Evolutionary conservation across 2,888 invertebrate genomes (phyloP), one percentile per base, ranked within the genome.

Genomic region (Idaea straminata): DNA sequence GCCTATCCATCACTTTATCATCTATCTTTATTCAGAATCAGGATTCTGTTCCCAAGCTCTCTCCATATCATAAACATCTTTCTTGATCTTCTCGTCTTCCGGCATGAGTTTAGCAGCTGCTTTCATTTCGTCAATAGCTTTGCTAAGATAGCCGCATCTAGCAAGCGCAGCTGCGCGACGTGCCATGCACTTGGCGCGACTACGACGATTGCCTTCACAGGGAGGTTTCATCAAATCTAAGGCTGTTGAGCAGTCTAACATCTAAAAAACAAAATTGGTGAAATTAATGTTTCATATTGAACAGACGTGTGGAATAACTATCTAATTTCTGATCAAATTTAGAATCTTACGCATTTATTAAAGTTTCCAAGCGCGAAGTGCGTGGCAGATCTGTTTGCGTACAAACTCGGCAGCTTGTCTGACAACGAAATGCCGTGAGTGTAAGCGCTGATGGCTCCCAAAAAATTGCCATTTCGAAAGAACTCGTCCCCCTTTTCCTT

Each of bases 381-480:
- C n/a, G 96, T 96, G 47, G 95, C 95, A 0, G 97, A 95, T 81
- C 98, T 92, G 74, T 96, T 96, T 0, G 96, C 94, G 82, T 95
- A 97, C 62, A 97, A 91, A 78, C 95, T 95, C 0, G 96, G 94
- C 84, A 96, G 93, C 76, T 96, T 95, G 63, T 95, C 94, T 57
- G 95, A 95, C 25, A 97, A 84, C 71, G 95, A 94, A 65, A 97
- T 95, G 0, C 96, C 97, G 80, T 96, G 96, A 38, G 95, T 94
- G 80, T 96, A 97, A 7, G 97, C 97, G 80, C 96, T 97, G 62
- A 97, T 92, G 0, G 97, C 97, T 3, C 96, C 97, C 66, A 96
- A 89, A 81, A 95, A 96, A 86, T 97, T 97, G 36, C 95, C 95
- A 67, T 90, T 93, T 70, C 95, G 94, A 84, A 96, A 95, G 84